Evolutionary conservation across 2,113 vertebrate genomes (phyloP).

Genomic region (Sinocyclocheilus anophthalmus): DNA sequence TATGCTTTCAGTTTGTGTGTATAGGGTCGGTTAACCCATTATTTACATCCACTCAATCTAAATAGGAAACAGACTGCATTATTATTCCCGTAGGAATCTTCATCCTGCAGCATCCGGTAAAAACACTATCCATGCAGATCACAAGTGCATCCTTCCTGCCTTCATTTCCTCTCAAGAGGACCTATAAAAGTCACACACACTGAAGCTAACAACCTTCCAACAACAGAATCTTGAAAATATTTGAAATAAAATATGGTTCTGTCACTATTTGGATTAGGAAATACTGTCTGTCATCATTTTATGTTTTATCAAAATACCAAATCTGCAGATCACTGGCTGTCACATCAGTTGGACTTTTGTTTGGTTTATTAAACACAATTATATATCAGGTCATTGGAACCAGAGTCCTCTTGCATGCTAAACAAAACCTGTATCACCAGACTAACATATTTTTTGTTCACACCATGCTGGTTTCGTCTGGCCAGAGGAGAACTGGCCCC

Average conservation of each 20-base stretch:
- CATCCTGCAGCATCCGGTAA: constrained; percentile 9
- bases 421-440: background rate
- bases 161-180: constrained; percentile 24
- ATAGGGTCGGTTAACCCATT: background rate
- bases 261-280: background rate
- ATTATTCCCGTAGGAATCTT: constrained; percentile 28
- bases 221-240: background rate
- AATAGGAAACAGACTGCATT: constrained; percentile 32
- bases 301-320: background rate
- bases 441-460: background rate
- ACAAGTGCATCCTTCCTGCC: constrained; percentile 5
- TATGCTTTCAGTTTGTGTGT: background rate
- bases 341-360: background rate
- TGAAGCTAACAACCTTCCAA: background rate
- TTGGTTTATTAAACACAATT: background rate
- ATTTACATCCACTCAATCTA: background rate
- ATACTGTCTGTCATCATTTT: background rate
- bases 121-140: constrained; percentile 21
- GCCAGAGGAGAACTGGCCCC: too few species aligned
- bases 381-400: background rate
- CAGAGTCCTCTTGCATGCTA: background rate
- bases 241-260: background rate
- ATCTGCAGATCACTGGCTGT: background rate
- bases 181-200: constrained; percentile 3
- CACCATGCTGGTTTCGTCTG: too few species aligned